These are phyloP conservation scores for Hybognathus amarus DNA, from an alignment of 2,797 vertebrate genomes.

Conservation along the genomic window DNA sequence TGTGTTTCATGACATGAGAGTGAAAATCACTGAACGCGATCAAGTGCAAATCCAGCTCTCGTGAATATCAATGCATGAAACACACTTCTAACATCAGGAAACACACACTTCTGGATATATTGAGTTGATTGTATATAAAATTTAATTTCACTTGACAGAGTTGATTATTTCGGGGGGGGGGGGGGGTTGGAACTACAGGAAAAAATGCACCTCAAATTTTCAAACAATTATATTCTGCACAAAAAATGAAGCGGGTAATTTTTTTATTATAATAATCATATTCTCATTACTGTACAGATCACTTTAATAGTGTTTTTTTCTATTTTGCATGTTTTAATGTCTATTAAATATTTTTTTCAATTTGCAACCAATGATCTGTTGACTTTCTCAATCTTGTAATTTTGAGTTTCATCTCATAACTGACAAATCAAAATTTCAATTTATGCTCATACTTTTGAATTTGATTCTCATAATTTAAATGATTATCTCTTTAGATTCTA, in stretches of 20 bases:
- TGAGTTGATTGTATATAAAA: neutral
- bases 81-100: neutral
- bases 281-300: neutral
- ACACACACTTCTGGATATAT: slow-evolving; percentile 8
- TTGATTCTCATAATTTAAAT: neutral
- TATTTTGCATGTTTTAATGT: no score
- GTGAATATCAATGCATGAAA: neutral
- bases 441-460: no score
- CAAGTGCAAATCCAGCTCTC: neutral
- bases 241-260: neutral
- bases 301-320: no score
- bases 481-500: neutral
- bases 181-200: no score
- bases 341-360: neutral
- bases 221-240: neutral
- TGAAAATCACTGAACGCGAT: neutral
- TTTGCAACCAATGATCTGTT: no score
- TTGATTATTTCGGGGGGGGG: neutral
- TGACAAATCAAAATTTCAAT: no score
- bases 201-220: neutral
- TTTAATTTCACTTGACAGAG: neutral
- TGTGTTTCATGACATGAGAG: no score
- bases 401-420: no score
- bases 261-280: neutral
- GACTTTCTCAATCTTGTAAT: neutral